phyloP scores from a whole-genome alignment of 2,113 vertebrate genomes.

The Nycticorax nycticorax region DNA sequence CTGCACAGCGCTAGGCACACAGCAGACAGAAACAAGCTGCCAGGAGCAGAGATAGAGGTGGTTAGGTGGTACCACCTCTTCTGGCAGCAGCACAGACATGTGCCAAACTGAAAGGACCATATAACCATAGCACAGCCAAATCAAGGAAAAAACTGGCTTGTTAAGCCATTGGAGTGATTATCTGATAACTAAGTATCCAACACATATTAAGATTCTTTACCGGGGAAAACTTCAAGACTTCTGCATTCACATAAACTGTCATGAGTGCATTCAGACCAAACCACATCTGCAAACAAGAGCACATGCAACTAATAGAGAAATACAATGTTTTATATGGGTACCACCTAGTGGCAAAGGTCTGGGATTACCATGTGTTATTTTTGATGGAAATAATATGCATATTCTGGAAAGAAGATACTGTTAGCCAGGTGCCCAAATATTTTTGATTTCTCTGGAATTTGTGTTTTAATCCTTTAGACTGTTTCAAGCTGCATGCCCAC shows the following conservation, averaged over 20 bases:
- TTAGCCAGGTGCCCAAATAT: not conserved
- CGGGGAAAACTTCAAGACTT: not conserved
- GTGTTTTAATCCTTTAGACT: not conserved
- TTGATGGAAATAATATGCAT: not conserved
- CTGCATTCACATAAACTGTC: not conserved
- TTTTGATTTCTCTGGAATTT: not conserved
- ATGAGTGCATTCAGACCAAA: not conserved
- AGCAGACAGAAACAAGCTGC: not conserved
- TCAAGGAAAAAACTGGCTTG: not conserved
- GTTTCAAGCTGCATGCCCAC: not conserved
- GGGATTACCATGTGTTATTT: not conserved
- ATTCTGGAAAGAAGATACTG: not conserved
- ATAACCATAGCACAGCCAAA: not conserved
- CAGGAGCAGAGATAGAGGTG: not conserved
- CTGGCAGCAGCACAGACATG: not conserved
- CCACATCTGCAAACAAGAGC: not conserved
- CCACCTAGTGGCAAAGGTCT: slow-evolving; percentile 29
- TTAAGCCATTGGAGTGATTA: not conserved
- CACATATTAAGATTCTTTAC: not conserved
- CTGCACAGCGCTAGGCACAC: not conserved
- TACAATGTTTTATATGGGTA: slow-evolving; percentile 3
- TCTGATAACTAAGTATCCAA: not conserved
- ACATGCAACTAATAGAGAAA: not conserved
- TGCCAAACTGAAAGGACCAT: not conserved
- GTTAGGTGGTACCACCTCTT: not conserved